phyloP scores from a whole-genome alignment of 2,888 invertebrate species.

The Neoaliturus tenellus region DNA sequence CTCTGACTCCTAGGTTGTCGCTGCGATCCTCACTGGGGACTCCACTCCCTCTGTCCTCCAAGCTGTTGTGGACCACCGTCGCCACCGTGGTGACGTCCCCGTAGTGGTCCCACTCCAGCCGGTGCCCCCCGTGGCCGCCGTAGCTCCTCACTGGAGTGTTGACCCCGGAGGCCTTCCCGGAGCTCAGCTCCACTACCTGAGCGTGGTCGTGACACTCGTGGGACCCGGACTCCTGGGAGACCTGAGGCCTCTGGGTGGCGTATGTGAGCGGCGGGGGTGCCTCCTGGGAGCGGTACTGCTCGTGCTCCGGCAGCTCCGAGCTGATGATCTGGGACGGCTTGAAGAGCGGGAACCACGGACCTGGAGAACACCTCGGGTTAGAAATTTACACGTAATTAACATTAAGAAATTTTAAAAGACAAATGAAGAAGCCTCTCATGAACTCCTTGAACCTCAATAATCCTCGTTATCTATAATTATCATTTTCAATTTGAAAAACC shows the following conservation, averaged over 20 bases:
- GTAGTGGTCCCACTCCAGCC: slow-evolving; percentile 25
- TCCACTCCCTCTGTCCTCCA: background rate
- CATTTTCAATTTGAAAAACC: no score
- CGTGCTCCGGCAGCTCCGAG: slow-evolving; percentile 64
- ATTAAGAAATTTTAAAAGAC: no score
- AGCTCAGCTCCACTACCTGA: background rate
- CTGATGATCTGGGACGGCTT: slow-evolving; percentile 63
- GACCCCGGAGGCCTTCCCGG: background rate
- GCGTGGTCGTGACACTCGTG: background rate
- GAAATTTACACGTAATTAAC: no score
- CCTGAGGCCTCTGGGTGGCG: background rate
- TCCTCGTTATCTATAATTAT: no score
- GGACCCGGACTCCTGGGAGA: slow-evolving; percentile 3
- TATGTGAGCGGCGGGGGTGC: background rate
- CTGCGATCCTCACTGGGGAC: background rate
- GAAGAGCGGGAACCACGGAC: slow-evolving; percentile 64
- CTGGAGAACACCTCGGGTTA: no score
- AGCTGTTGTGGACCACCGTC: slow-evolving; percentile 20
- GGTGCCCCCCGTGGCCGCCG: background rate
- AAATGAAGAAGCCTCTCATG: no score
- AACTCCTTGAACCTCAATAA: no score
- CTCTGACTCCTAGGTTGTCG: background rate
- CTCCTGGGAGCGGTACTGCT: slow-evolving; percentile 30
- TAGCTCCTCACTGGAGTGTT: background rate
- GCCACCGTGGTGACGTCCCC: slow-evolving; percentile 1